phyloP scores from a whole-genome alignment of 2,113 vertebrate species.

The Equus przewalskii region DNA sequence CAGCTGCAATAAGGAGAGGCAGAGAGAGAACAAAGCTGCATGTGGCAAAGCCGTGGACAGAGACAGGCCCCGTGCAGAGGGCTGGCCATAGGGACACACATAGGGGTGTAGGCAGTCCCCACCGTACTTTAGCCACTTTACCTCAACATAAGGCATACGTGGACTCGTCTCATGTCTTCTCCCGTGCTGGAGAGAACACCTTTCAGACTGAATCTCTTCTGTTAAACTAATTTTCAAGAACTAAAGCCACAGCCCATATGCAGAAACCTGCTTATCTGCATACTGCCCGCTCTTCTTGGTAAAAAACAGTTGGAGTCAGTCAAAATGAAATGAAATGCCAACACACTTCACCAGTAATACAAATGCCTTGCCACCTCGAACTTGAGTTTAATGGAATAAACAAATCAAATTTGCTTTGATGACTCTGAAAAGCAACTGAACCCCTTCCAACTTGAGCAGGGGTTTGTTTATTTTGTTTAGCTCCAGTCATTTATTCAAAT shows the following conservation, averaged over 20 bases:
- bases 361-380: constrained; percentile 49
- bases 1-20: not conserved
- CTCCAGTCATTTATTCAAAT: constrained; percentile 61
- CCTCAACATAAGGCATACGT: too few relatives aligned
- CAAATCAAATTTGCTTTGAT: constrained; percentile 71
- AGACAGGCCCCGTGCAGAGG: not conserved
- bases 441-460: constrained; percentile 60
- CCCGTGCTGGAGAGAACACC: not conserved
- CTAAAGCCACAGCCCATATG: not conserved
- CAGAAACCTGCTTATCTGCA: constrained; percentile 54
- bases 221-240: not conserved
- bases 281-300: constrained; percentile 29
- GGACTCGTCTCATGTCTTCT: not conserved
- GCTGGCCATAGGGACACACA: not conserved
- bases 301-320: constrained; percentile 70
- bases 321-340: constrained; percentile 74
- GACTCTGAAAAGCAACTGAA: constrained; percentile 64
- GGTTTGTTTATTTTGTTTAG: constrained; percentile 72
- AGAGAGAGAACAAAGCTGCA: not conserved
- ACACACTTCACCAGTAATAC: constrained; percentile 51
- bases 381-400: constrained; percentile 71
- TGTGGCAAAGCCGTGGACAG: not conserved
- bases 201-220: not conserved
- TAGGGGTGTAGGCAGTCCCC: not conserved
- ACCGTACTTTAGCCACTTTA: not conserved